Conservation (phyloP, 2,888 invertebrate genomes). For the Aspidiotus rigidus region DNA sequence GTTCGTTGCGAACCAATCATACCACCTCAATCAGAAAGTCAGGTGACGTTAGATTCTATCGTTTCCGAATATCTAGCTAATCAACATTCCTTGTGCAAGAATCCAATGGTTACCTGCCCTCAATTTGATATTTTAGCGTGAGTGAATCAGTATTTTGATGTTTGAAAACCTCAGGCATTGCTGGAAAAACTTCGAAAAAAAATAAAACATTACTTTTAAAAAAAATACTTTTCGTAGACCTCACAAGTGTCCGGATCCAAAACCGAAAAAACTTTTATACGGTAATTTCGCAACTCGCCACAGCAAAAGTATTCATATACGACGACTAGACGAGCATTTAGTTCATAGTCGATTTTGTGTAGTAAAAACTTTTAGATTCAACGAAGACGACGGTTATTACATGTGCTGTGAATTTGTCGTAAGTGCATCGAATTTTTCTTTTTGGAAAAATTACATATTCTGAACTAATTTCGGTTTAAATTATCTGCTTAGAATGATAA, state of each 20-base stretch:
- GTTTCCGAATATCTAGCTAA: conserved; percentile 93
- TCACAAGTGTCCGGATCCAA: conserved; percentile 90
- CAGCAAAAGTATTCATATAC: conserved; percentile 50
- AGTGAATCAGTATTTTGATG: conserved; percentile 42
- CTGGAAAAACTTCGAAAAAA: too few species aligned
- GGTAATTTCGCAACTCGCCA: conserved; percentile 62
- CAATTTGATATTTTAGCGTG: conserved; percentile 86
- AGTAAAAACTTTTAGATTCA: conserved; percentile 59
- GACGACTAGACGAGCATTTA: conserved; percentile 65
- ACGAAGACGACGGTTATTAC: conserved; percentile 64
- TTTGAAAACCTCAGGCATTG: too few species aligned
- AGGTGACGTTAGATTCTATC: conserved; percentile 75
- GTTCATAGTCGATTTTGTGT: conserved; percentile 76
- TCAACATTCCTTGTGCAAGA: conserved; percentile 95
- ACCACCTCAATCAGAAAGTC: conserved; percentile 34
- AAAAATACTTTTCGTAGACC: conserved; percentile 52
- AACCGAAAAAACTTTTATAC: conserved; percentile 55
- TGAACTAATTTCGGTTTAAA: conserved; percentile 35
- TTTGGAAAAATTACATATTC: conserved; percentile 18
- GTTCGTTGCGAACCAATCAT: conserved; percentile 14
- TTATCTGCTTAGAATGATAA: conserved; percentile 44
- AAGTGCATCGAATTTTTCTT: conserved; percentile 36
- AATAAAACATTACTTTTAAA: too few species aligned
- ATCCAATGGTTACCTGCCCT: conserved; percentile 95
- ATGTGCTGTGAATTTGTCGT: conserved; percentile 60